Evolutionary conservation across 2,797 vertebrate species (phyloP).

Genomic region (Epinephelus malabaricus): DNA sequence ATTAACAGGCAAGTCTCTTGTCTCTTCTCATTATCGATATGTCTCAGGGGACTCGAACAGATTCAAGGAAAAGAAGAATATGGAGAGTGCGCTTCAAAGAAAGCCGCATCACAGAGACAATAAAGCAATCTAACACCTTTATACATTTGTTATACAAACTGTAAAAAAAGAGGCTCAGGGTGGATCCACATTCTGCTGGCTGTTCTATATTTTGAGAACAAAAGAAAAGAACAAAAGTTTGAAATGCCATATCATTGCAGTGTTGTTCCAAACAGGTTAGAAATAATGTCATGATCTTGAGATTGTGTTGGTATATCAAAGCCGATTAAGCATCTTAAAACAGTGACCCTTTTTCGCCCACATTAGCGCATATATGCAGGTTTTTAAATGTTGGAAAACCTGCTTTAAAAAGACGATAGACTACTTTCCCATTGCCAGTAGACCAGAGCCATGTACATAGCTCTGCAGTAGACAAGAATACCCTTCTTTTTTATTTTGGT

Average conservation of each 20-base stretch:
- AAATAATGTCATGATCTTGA: constrained; percentile 1
- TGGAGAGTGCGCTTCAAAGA: constrained; percentile 12
- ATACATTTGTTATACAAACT: background rate
- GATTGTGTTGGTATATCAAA: constrained; percentile 4
- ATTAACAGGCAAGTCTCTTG: constrained; percentile 71
- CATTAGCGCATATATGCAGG: too few species aligned
- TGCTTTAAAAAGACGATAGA: too few species aligned
- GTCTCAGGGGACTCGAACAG: constrained; percentile 51
- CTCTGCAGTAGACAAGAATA: too few species aligned
- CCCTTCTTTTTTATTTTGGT: too few species aligned
- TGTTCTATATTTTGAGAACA: background rate
- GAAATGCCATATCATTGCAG: background rate
- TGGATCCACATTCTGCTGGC: background rate
- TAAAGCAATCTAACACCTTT: background rate
- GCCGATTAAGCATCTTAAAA: background rate
- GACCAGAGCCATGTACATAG: too few species aligned
- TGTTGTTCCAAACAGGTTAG: background rate
- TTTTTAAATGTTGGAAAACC: too few species aligned
- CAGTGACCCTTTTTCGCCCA: background rate
- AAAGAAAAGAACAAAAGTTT: background rate
- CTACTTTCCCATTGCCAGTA: too few species aligned
- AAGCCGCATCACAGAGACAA: background rate
- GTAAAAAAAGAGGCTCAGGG: background rate
- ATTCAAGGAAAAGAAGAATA: constrained; percentile 31
- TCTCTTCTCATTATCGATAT: constrained; percentile 68